Evolutionary conservation across 92 coral and sea anemone genomes (phyloP), one percentile per base, ranked within the genome.

Genomic region (Palythoa grandiflora): DNA sequence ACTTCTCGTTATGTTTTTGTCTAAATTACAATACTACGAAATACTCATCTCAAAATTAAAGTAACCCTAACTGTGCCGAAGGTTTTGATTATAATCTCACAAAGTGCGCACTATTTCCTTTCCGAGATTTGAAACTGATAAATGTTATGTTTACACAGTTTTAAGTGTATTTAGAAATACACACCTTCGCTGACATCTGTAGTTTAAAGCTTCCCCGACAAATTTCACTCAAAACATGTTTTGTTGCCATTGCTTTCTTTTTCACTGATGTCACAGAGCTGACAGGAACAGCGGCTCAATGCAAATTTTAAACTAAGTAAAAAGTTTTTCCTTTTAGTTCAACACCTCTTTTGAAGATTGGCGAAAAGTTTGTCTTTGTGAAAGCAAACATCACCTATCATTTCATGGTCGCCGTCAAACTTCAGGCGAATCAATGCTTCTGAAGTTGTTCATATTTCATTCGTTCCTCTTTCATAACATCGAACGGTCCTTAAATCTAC

Each of bases 61-160:
- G 1, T 48, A 6, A 9, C 21, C n/a, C 16, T 53, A 14, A 52
- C 44, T 77, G 36, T 53, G 39, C 40, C 40, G 20, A 81, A 81
- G 86, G 61, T 35, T 40, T 81, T 51, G 75, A 11, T 65, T n/a
- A 19, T 50, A 63, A 77, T 81, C 61, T 60, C 11, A 21, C 40
- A 66, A 37, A 47, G 48, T 16, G 21, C 54, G 39, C 19, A 48
- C 44, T 63, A 38, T 44, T 65, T 39, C 54, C 54, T 19, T 38
- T 80, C n/a, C 59, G 39, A 40, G 35, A 39, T 44, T 80, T 63
- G 36, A 81, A 47, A 9, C 60, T 40, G 60, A 81, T 81, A 66
- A 3, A 48, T 81, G 19, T 77, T 77, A 36, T 77, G 10, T 53
- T 77, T 76, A 70, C 75, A 70, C 61, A 47, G 21, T 52, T 15